Conservation (phyloP, 2,797 vertebrate genomes). For the Gastrophryne carolinensis region DNA sequence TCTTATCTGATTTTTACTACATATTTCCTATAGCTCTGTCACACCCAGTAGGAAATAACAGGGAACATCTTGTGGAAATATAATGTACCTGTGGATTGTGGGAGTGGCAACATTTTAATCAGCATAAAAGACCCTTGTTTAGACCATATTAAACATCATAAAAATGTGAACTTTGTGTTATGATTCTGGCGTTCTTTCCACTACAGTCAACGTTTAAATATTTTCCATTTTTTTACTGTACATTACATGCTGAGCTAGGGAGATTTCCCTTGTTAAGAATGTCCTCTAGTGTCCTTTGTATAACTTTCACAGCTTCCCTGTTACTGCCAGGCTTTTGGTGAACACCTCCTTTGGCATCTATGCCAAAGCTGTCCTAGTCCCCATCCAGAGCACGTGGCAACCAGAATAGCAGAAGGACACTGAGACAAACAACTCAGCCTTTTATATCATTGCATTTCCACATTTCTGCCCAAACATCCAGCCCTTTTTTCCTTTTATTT, state of each 20-base stretch:
- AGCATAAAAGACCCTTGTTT: background rate
- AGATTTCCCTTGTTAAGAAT: background rate
- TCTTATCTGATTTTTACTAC: background rate
- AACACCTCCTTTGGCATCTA: constrained; percentile 24
- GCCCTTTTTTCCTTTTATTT: background rate
- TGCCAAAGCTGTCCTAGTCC: constrained; percentile 31
- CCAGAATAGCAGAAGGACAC: constrained; percentile 39
- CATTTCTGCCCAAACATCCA: constrained; percentile 35
- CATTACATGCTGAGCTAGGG: constrained; percentile 7
- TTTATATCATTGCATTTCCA: constrained; percentile 48
- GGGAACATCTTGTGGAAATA: background rate
- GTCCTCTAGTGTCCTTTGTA: constrained; percentile 12
- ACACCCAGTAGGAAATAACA: constrained; percentile 13
- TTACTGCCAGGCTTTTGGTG: constrained; percentile 20
- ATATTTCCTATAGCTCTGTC: constrained; percentile 20
- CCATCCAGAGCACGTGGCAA: constrained; percentile 50
- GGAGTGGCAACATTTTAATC: background rate
- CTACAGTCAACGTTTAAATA: background rate
- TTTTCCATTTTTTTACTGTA: background rate
- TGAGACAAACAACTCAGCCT: constrained; percentile 32
- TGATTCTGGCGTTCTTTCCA: background rate
- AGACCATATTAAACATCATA: background rate
- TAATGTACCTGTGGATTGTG: background rate
- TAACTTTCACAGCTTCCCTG: background rate
- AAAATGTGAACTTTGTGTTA: background rate